A percentile compares a stretch with the other conserved stretches of the same genome.
These are phyloP conservation scores for Macropus fuliginosus DNA, from an alignment of 2,797 vertebrate genomes.

Conservation along the genomic window DNA sequence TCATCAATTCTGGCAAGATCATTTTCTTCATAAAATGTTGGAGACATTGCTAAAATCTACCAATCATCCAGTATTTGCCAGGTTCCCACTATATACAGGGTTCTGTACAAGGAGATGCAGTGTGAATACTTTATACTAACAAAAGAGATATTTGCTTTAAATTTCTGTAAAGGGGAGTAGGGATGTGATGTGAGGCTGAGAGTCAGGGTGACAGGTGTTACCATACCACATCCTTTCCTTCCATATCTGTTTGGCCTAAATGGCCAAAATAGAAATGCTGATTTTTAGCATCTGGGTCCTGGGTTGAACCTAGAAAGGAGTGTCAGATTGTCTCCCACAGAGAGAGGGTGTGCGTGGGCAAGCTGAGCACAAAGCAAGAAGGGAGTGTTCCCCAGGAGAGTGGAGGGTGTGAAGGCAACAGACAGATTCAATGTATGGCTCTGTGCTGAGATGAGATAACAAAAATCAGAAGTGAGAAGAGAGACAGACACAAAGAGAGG, in stretches of 20 bases:
- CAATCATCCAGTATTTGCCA: background rate
- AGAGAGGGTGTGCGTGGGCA: background rate
- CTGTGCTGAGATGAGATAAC: background rate
- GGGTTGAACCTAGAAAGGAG: background rate
- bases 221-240: background rate
- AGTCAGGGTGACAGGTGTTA: background rate
- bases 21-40: background rate
- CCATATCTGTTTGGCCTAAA: background rate
- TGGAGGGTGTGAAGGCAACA: background rate
- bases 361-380: background rate
- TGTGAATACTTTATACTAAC: background rate
- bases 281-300: background rate
- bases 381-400: conserved; percentile 1
- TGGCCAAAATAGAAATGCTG: background rate
- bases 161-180: background rate
- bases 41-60: background rate
- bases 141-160: background rate
- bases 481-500: background rate
- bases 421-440: background rate
- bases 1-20: background rate
- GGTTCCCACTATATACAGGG: background rate
- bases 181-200: background rate
- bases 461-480: background rate
- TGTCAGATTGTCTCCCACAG: background rate
- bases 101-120: background rate